Percentiles rank a stretch among this genome's conserved stretches.
These are phyloP conservation scores for Momotus momota DNA, from an alignment of 2,797 vertebrate species.

Conservation along the genomic window DNA sequence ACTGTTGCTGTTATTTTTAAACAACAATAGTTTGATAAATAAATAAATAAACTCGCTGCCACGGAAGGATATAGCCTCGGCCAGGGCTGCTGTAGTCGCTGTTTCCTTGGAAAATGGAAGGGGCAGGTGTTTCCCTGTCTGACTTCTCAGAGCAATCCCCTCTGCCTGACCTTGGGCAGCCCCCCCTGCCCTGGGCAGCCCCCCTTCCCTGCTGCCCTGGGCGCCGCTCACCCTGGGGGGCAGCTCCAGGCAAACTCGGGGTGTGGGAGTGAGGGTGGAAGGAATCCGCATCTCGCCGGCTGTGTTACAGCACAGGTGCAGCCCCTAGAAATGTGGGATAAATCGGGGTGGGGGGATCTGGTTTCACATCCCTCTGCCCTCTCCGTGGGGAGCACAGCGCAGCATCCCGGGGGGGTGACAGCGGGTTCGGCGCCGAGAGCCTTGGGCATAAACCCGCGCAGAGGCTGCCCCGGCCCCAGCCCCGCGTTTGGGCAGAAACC, in stretches of 20 bases:
- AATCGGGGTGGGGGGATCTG: not conserved
- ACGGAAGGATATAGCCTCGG: not conserved
- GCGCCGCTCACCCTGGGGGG: not conserved
- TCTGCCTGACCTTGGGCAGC: not conserved
- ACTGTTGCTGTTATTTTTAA: slow-evolving; percentile 1
- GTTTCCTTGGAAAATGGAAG: not conserved
- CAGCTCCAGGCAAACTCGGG: not conserved
- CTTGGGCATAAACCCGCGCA: no score
- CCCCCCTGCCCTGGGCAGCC: not conserved
- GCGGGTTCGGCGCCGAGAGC: not conserved
- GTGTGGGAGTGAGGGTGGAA: not conserved
- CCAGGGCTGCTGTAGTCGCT: not conserved
- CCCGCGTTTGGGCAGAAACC: not conserved
- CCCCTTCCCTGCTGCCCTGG: not conserved
- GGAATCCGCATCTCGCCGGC: not conserved
- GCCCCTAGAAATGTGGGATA: not conserved
- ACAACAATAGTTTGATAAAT: not conserved
- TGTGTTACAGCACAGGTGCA: slow-evolving; percentile 26
- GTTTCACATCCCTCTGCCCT: not conserved
- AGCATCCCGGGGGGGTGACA: not conserved
- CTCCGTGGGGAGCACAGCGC: not conserved
- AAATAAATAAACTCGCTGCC: not conserved
- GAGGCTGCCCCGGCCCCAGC: not conserved
- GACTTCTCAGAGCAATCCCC: fast-evolving
- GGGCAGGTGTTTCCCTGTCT: slow-evolving; percentile 39